Base-by-base conservation (phyloP, 2,888 invertebrate genomes). In the Philaethria dido region DNA sequence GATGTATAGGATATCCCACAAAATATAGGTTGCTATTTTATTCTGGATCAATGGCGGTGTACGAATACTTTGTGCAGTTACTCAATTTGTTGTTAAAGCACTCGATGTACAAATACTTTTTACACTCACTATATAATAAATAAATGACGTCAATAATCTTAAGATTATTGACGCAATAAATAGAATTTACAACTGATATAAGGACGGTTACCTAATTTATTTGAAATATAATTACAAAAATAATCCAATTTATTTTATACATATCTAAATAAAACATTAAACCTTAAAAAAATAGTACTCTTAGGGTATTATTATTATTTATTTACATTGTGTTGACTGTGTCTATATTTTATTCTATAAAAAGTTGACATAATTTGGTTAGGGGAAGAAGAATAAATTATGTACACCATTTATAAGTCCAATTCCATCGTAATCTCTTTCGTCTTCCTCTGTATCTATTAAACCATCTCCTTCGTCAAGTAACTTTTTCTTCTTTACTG, bases 401-500 rank as follows among this genome's bases (percentile, higher is more conserved):
- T 18, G 59, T 39, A 47, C 68, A 68, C 54, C 68, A 68, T 14
- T 25, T 64, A 29, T 60, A 68, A 18, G 59, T 16, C 63, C 54
- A 68, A 13, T 20, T 13, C 57, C 54, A 64, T 20, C 59, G 18
- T 33, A 54, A 14, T 18, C 36, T 62, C 6, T 55, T 61, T 29
- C 20, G 16, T 36, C 29, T 45, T 47, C 33, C 42, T 14, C 20
- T n/a, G 9, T 29, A 20, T 47, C 47, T 47, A 16, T 25, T 66
- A 36, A 62, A 61, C 65, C 70, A 70, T 6, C 64, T 45, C 18
- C 62, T 47, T 25, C 62, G 65, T 70, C 70, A 68, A 33, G 55
- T 50, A 54, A 44, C 16, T 48, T 64, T 50, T 52, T 67, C 69
- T 0, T 47, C 69, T 22, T 57, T 61, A 20, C 45, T 33, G 25